Evolutionary conservation across 1,140 invertebrate species (phyloP).

Genomic region (Andrena cerasifolii): DNA sequence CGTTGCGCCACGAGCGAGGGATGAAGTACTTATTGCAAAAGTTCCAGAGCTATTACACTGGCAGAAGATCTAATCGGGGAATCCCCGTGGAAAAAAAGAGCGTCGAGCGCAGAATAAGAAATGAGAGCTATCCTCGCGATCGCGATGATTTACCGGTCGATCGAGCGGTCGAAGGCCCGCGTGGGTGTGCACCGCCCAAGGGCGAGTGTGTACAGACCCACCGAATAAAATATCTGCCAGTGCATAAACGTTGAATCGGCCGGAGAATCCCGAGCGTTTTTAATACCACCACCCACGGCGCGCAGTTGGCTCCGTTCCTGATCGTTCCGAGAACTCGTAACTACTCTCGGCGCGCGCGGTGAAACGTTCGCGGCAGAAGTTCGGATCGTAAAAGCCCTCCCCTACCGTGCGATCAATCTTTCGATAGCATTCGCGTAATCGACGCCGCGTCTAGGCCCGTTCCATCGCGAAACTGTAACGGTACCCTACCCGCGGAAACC

Average conservation of each 20-base stretch:
- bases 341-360: neutral
- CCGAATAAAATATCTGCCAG: constrained; percentile 18
- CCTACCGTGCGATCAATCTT: constrained; percentile 22
- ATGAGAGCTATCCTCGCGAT: constrained; percentile 4
- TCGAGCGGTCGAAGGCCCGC: constrained; percentile 2
- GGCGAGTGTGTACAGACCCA: constrained; percentile 9
- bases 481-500: neutral
- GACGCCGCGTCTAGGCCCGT: neutral
- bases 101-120: constrained; percentile 7
- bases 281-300: neutral
- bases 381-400: constrained; percentile 15
- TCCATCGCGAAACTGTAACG: constrained; percentile 31
- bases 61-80: too few relatives aligned
- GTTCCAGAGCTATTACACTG: too few relatives aligned
- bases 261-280: neutral
- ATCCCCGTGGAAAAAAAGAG: neutral
- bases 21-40: too few relatives aligned
- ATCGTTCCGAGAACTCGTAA: constrained; percentile 30
- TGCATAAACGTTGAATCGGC: constrained; percentile 15
- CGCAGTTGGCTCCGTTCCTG: constrained; percentile 11
- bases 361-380: neutral
- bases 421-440: constrained; percentile 21
- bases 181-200: constrained; percentile 29
- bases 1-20: too few relatives aligned
- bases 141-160: constrained; percentile 34